phyloP scores from a whole-genome alignment of 2,797 vertebrate genomes.

The Synaphobranchus kaupii region DNA sequence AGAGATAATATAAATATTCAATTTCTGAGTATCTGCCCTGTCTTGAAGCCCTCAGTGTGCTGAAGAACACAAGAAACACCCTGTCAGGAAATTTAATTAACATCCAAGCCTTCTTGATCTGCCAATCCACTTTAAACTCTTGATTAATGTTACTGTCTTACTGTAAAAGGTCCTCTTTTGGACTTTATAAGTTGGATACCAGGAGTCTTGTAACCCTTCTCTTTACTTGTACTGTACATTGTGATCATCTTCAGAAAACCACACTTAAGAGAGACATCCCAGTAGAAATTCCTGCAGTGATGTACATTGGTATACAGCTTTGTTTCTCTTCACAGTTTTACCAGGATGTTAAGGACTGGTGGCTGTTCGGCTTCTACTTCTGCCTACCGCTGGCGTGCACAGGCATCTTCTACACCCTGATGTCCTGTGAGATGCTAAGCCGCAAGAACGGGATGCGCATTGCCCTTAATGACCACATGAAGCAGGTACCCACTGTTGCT shows the following conservation, averaged over 20 bases:
- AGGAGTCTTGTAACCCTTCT: neutral
- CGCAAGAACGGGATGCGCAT: slow-evolving; percentile 86
- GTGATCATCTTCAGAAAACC: neutral
- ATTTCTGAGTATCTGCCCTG: neutral
- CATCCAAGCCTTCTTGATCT: no score
- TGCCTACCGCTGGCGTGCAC: slow-evolving; percentile 86
- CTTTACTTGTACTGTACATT: neutral
- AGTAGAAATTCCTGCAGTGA: neutral
- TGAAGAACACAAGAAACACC: neutral
- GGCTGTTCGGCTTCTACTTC: slow-evolving; percentile 90
- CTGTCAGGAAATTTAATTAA: neutral
- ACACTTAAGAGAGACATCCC: no score
- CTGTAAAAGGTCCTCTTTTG: no score
- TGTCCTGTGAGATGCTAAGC: slow-evolving; percentile 88
- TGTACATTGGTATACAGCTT: slow-evolving; percentile 3
- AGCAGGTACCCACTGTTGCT: slow-evolving; percentile 69
- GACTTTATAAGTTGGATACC: neutral
- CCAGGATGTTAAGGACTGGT: slow-evolving; percentile 83
- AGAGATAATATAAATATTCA: no score
- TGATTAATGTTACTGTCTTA: no score
- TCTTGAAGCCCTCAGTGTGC: neutral
- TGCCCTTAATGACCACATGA: slow-evolving; percentile 89
- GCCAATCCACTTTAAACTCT: no score
- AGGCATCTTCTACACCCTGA: slow-evolving; percentile 85
- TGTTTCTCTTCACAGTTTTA: slow-evolving; percentile 72